phyloP scores from a whole-genome alignment of 2,797 vertebrate species.

The Ceryle rudis region DNA sequence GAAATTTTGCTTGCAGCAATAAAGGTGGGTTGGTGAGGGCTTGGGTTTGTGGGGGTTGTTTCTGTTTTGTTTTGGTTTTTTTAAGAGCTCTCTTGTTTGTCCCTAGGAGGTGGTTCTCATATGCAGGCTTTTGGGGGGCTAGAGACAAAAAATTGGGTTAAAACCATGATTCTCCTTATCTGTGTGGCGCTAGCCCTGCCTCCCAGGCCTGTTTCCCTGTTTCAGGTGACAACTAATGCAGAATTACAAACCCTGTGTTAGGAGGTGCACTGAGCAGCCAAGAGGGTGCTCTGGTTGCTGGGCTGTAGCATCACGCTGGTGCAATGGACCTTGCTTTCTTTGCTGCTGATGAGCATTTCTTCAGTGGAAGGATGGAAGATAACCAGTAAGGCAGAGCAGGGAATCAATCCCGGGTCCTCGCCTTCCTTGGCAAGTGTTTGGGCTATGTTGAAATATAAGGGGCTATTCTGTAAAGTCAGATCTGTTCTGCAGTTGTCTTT shows the following conservation, averaged over 20 bases:
- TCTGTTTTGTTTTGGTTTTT: not conserved
- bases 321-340: not conserved
- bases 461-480: rapidly evolving
- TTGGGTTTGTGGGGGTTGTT: not conserved
- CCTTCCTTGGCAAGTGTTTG: not conserved
- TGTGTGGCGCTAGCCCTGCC: not conserved
- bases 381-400: not conserved
- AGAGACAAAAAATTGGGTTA: not conserved
- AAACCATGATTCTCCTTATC: not conserved
- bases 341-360: not conserved
- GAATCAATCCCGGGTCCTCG: not conserved
- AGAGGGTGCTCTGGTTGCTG: not conserved
- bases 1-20: conserved; percentile 83
- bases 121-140: not conserved
- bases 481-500: not conserved
- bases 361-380: not conserved
- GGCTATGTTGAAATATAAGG: not conserved
- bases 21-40: conserved; percentile 56
- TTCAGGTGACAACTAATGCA: not conserved
- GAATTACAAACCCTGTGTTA: not conserved
- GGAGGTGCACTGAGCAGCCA: not conserved
- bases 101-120: not conserved
- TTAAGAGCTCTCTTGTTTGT: not conserved
- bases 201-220: not conserved
- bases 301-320: not conserved